Evolutionary conservation across 2,888 invertebrate genomes (phyloP), one percentile per base, ranked within the genome.

Genomic region (Melinopterus prodromus): DNA sequence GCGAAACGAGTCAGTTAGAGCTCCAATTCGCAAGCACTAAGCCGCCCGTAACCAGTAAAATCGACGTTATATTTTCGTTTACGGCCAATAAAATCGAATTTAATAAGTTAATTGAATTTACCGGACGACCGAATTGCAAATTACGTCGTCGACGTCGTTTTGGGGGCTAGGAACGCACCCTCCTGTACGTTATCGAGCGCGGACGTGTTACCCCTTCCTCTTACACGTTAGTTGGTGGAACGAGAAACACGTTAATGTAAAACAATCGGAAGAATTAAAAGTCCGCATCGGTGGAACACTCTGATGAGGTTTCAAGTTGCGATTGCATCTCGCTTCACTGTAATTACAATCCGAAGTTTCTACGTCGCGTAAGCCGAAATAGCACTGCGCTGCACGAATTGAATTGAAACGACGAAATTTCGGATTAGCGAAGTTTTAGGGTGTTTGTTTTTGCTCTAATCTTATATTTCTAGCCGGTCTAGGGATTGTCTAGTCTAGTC

Each of bases 81-180:
- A 74, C 37, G 74, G 36, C 74, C 74, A n/a, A 74, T 74, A 74
- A 74, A 74, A 74, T 14, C 35, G 37, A 74, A 74, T 74, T 74
- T 74, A 74, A 74, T 74, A 74, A 74, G 74, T 74, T 74, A 74
- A 74, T 74, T 74, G 74, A 74, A 74, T 74, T 74, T 74, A 74
- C 74, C 74, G 26, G 53, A 6, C 74, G 74, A 7, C 6, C 26
- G 14, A 74, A 74, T 37, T 74, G 74, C 74, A 74, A 74, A 35
- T 74, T 74, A 37, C 37, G 74, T 9, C 37, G 12, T n/a, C 37
- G 37, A 2, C 36, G 37, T 36, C 74, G 74, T 53, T 53, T 53
- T 53, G 12, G 9, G 53, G 53, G 7, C 3, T 7, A 53, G 5
- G 9, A 53, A 53, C 7, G 53, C 53, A 12, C 7, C 53, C 12